These are phyloP conservation scores for Cryptocephalus primarius DNA, from an alignment of 2,888 invertebrate species.

Conservation along the genomic window DNA sequence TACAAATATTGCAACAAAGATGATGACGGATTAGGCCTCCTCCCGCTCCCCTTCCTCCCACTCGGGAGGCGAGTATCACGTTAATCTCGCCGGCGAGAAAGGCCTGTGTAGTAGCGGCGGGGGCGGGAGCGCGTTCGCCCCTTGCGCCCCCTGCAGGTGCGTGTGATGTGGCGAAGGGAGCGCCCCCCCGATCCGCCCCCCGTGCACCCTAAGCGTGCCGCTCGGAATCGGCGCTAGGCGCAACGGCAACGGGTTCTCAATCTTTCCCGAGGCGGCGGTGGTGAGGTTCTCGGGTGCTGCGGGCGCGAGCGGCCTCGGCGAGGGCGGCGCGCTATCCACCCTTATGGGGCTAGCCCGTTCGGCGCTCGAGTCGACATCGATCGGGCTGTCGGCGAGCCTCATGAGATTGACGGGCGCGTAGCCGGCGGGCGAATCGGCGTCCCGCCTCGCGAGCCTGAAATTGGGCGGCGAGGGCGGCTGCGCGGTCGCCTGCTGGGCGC, in stretches of 20 bases:
- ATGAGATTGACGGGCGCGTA: conserved; percentile 19
- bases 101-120: conserved; percentile 34
- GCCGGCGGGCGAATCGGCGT: conserved; percentile 22
- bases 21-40: conserved; percentile 5
- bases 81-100: conserved; percentile 36
- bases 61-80: conserved; percentile 33
- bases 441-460: conserved; percentile 23
- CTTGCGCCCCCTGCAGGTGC: conserved; percentile 24
- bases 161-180: conserved; percentile 22
- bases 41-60: conserved; percentile 20
- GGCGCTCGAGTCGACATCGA: conserved; percentile 26
- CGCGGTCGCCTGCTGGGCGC: conserved; percentile 20
- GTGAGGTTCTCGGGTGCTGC: conserved; percentile 30
- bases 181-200: conserved; percentile 24
- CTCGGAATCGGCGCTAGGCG: conserved; percentile 29
- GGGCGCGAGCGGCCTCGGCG: conserved; percentile 23
- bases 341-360: conserved; percentile 26
- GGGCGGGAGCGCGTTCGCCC: conserved; percentile 35
- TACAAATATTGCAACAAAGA: conserved; percentile 24
- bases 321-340: conserved; percentile 20
- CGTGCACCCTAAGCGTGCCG: conserved; percentile 31
- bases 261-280: conserved; percentile 23
- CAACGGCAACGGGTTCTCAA: conserved; percentile 31
- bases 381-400: conserved; percentile 25
- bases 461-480: conserved; percentile 25